Conservation (phyloP, 35 echinoderm and acorn worm genomes). For the Apostichopus californicus region DNA sequence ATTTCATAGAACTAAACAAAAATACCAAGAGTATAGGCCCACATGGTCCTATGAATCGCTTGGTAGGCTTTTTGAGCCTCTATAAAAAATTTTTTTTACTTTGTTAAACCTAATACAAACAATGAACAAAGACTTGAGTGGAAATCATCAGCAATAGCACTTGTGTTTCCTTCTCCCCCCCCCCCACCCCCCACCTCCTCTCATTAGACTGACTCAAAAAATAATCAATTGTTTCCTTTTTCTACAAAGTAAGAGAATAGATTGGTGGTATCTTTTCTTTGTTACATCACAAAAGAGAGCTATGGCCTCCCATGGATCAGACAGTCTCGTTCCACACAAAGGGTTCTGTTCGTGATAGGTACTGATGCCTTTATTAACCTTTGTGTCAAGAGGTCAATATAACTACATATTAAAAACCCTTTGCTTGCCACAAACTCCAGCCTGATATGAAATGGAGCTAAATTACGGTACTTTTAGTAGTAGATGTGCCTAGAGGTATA, state of each 20-base stretch:
- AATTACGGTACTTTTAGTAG: not conserved
- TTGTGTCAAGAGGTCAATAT: not conserved
- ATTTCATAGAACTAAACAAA: too few relatives aligned
- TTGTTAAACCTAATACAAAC: too few relatives aligned
- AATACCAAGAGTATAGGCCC: too few relatives aligned
- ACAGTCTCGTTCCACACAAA: not conserved
- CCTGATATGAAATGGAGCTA: not conserved
- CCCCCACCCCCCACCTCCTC: too few relatives aligned
- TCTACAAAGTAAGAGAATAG: not conserved
- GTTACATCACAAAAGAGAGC: slow-evolving; percentile 1
- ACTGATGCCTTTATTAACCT: not conserved
- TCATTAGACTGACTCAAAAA: not conserved
- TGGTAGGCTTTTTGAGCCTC: too few relatives aligned
- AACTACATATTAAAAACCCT: not conserved
- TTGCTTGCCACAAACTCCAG: not conserved
- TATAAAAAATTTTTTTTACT: too few relatives aligned
- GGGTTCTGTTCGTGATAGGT: not conserved
- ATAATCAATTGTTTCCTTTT: not conserved
- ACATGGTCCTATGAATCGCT: too few relatives aligned
- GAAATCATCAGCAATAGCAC: too few relatives aligned
- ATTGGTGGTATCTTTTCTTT: not conserved
- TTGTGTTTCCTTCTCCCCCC: too few relatives aligned
- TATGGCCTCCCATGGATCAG: not conserved
- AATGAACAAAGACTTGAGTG: too few relatives aligned
- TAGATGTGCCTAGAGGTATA: not conserved